phyloP scores from a whole-genome alignment of 2,888 invertebrate species.

The Catocala fraxini region DNA sequence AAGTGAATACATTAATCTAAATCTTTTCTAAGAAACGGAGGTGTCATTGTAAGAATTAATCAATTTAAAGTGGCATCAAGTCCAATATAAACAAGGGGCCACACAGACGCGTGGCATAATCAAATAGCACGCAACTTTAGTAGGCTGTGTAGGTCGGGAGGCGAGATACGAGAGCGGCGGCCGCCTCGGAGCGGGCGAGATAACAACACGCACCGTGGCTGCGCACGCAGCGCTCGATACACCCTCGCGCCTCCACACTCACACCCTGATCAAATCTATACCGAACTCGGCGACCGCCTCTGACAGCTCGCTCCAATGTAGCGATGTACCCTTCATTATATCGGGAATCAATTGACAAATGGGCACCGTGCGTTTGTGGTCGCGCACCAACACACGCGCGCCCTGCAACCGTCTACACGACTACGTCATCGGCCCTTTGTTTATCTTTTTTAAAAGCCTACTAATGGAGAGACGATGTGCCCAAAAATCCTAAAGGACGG shows the following conservation, averaged over 20 bases:
- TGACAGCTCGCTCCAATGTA: conserved; percentile 81
- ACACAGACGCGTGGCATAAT: conserved; percentile 79
- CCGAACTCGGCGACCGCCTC: conserved; percentile 77
- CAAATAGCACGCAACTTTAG: conserved; percentile 79
- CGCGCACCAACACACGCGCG: conserved; percentile 46
- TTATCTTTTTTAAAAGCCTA: conserved; percentile 69
- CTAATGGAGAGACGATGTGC: conserved; percentile 57
- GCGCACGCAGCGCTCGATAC: conserved; percentile 80
- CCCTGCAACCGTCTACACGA: conserved; percentile 52
- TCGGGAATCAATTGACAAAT: conserved; percentile 87
- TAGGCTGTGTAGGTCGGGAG: conserved; percentile 71
- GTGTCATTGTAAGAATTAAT: conserved; percentile 81
- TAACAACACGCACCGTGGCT: conserved; percentile 65
- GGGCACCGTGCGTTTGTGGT: conserved; percentile 64
- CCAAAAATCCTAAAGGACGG: conserved; percentile 46
- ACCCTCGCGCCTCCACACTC: conserved; percentile 66
- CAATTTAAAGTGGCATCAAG: conserved; percentile 84
- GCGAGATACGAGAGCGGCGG: conserved; percentile 42
- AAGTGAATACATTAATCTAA: conserved; percentile 44
- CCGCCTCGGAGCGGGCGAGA: conserved; percentile 63
- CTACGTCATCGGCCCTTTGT: conserved; percentile 58
- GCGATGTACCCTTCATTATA: conserved; percentile 85
- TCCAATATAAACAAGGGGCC: conserved; percentile 84
- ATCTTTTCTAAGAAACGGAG: conserved; percentile 66
- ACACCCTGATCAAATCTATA: conserved; percentile 75